A percentile compares a stretch with the other conserved stretches of the same genome.
These are phyloP conservation scores for Saguinus midas DNA, from an alignment of 2,113 vertebrate species.

Conservation along the genomic window DNA sequence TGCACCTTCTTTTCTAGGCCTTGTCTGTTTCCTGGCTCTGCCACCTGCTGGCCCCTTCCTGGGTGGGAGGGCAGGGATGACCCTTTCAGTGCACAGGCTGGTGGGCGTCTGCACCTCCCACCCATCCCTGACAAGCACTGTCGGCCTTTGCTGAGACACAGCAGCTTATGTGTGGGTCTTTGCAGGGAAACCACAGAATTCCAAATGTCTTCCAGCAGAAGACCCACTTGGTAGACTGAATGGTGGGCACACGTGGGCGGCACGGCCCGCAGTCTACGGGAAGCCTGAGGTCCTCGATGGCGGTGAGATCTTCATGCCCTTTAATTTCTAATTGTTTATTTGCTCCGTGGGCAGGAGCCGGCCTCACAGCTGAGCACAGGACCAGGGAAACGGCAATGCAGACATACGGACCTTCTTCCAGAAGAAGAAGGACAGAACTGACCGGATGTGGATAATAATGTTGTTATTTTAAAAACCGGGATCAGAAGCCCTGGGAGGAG, in stretches of 20 bases:
- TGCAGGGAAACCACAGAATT: not conserved
- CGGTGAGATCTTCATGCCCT: constrained; percentile 56
- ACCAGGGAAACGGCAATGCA: constrained; percentile 67
- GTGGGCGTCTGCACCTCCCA: not conserved
- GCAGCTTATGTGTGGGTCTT: not conserved
- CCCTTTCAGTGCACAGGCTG: fast-evolving
- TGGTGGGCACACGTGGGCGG: not conserved
- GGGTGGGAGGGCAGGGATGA: no score
- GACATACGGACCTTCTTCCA: constrained; percentile 50
- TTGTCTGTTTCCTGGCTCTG: not conserved
- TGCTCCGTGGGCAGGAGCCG: constrained; percentile 64
- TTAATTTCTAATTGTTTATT: constrained; percentile 77
- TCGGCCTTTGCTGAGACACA: not conserved
- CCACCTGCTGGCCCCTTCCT: not conserved
- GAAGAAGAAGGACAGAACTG: constrained; percentile 76
- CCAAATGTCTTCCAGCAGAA: no score
- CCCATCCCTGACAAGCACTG: not conserved
- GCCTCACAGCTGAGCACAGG: constrained; percentile 44
- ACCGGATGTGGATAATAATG: constrained; percentile 74
- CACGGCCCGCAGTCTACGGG: no score
- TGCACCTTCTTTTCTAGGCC: not conserved
- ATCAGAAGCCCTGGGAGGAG: constrained; percentile 66
- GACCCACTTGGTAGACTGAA: no score
- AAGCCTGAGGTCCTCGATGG: constrained; percentile 18
- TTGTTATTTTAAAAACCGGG: constrained; percentile 62